Base-by-base conservation (phyloP, 2,888 invertebrate genomes). In the Corbicula japonica region DNA sequence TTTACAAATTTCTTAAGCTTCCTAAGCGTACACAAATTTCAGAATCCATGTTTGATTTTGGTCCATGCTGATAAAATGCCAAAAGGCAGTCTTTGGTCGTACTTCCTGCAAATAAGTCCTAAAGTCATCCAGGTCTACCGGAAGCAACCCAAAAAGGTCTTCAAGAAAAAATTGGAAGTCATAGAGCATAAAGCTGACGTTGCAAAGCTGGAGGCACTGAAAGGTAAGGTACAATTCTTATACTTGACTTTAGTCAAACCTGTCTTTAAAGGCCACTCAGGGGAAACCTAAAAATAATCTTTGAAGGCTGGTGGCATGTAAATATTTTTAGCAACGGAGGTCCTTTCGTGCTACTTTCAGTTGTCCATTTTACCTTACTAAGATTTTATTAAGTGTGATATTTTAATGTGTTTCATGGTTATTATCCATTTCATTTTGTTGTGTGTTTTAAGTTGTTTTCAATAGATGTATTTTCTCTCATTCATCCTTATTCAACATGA, bases 131-230 rank as follows among this genome's bases (percentile, higher is more conserved):
- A 86, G 46, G 83, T 90, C 10, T 72, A 77, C 1, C 56, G 82
- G 28, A 73, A 77, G 15, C 83, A 85, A 30, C 89, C 89, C 4
- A 73, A 76, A 35, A 78, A 77, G 12, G 76, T 90, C 12, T 86
- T 81, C 72, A 84, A 85, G 6, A 84, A 78, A 30, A 81, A 76
- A 21, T 34, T 90, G 28, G 71, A 79, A 0, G 76, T 76, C 26
- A 62, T 88, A 18, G 88, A 90, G 73, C 90, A 90, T 69, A 87
- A 88, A 54, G 85, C 90, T 0, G 89, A 89, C 70, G 76, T 90
- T 2, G 85, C 85, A 0, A 81, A 88, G 50, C 75, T 90, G n/a
- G 79, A 87, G 60, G 86, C 86, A 8, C 62, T 90, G 12, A 70
- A 82, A 81, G 86, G 89, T 90, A 72, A 60, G 65, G 41, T 28